A percentile compares a stretch with the other conserved stretches of the same genome.
Conservation (phyloP, 92 coral and sea anemone genomes). For the Desmophyllum pertusum region DNA sequence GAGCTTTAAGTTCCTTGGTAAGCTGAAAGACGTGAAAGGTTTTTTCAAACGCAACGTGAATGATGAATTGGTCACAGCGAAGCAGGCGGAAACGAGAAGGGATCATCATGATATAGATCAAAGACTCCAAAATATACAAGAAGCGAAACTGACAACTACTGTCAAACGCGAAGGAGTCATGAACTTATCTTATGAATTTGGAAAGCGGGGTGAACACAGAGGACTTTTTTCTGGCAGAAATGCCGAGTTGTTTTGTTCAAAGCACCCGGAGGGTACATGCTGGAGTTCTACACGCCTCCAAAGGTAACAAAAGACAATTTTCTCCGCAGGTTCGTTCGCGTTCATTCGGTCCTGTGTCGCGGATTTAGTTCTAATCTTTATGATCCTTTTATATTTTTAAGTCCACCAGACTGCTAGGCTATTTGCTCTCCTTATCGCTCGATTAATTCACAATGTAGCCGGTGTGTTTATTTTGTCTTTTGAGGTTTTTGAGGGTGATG, state of each 20-base stretch:
- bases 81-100: constrained; percentile 40
- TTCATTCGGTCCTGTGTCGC: not conserved
- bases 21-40: constrained; percentile 75
- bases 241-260: constrained; percentile 91
- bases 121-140: not conserved
- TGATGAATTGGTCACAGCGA: constrained; percentile 59
- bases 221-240: constrained; percentile 98
- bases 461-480: constrained; percentile 17
- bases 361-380: not conserved
- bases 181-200: constrained; percentile 90
- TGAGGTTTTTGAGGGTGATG: constrained; percentile 25
- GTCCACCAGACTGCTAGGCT: constrained; percentile 1
- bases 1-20: constrained; percentile 63
- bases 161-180: constrained; percentile 83
- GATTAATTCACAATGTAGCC: constrained; percentile 31
- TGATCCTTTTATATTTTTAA: not conserved
- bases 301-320: constrained; percentile 62
- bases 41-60: constrained; percentile 81
- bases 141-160: constrained; percentile 51
- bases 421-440: not conserved
- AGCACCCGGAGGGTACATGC: constrained; percentile 98
- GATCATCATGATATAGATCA: constrained; percentile 60
- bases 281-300: constrained; percentile 97
- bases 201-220: constrained; percentile 95
- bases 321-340: not conserved